Percentiles rank a stretch among this genome's conserved stretches.
Evolutionary conservation across 2,113 vertebrate genomes (phyloP).

Genomic region (Apodemus speciosus): DNA sequence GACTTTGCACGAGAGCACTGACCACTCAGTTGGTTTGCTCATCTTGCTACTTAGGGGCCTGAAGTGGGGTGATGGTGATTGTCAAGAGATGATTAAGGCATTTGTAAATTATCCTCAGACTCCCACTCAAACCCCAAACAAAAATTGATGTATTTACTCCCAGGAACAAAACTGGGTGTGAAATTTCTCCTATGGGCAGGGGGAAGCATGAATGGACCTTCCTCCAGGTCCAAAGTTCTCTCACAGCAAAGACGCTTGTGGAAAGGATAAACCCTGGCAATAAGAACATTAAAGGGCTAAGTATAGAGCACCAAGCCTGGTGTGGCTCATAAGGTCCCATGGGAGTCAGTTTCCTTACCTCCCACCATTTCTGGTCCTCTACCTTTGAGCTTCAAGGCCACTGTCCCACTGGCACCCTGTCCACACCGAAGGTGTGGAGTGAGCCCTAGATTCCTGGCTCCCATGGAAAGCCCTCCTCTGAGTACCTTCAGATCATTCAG

Average conservation of each 20-base stretch:
- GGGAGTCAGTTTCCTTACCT: neutral
- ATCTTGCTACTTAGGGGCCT: neutral
- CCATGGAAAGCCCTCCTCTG: neutral
- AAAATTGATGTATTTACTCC: slow-evolving; percentile 10
- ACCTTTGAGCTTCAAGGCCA: neutral
- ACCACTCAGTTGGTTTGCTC: neutral
- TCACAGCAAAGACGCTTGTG: neutral
- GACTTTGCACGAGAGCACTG: too few relatives aligned
- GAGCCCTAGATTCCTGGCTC: neutral
- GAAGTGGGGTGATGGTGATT: neutral
- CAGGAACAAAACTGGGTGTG: slow-evolving; percentile 19
- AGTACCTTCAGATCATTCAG: neutral
- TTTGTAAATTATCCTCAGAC: slow-evolving; percentile 61
- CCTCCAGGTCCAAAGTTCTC: slow-evolving; percentile 14
- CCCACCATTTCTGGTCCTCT: neutral
- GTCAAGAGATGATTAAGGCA: slow-evolving; percentile 1
- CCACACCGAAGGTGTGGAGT: neutral
- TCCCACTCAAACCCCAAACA: slow-evolving; percentile 46
- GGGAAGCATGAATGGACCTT: neutral
- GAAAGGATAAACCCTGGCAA: neutral
- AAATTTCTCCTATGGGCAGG: slow-evolving; percentile 34
- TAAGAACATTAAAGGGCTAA: neutral
- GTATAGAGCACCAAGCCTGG: neutral
- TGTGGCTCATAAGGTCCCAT: neutral
- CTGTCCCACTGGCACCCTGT: neutral